Conservation (phyloP, 2,113 vertebrate genomes). For the Malurus melanocephalus region DNA sequence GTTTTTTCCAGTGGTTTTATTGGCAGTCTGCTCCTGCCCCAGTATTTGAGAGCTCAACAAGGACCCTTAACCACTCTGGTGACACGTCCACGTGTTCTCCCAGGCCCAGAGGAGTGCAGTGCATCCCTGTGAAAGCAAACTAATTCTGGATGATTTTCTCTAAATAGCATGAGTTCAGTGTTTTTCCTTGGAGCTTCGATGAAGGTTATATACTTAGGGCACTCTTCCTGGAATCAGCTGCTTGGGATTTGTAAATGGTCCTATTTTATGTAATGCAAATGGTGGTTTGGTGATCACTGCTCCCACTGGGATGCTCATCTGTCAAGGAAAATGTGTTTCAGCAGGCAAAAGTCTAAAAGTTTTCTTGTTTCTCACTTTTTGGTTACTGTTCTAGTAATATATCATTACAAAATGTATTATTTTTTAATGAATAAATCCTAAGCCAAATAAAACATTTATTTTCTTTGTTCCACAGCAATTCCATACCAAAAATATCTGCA, state of each 20-base stretch:
- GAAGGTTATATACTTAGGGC: background rate
- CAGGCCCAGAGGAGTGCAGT: background rate
- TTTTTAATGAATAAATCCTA: background rate
- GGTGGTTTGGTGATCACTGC: background rate
- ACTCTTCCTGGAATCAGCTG: background rate
- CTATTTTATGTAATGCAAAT: background rate
- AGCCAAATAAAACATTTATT: background rate
- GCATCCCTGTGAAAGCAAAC: background rate
- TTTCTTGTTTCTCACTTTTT: background rate
- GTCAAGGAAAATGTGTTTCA: background rate
- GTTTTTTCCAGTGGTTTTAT: background rate
- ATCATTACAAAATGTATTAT: background rate
- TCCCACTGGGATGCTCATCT: background rate
- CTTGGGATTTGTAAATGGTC: background rate
- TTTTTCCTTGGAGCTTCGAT: background rate
- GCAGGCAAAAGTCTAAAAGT: background rate
- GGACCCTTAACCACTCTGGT: background rate
- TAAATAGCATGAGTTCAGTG: background rate
- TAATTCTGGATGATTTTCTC: background rate
- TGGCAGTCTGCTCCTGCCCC: background rate
- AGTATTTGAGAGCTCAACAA: background rate
- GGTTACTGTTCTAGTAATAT: background rate
- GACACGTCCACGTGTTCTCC: accelerated
- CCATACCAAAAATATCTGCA: background rate
- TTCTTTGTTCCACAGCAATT: background rate